Percentiles rank a stretch among this genome's conserved stretches.
phyloP scores from a whole-genome alignment of 2,797 vertebrate species.

The Tragopan temminckii region DNA sequence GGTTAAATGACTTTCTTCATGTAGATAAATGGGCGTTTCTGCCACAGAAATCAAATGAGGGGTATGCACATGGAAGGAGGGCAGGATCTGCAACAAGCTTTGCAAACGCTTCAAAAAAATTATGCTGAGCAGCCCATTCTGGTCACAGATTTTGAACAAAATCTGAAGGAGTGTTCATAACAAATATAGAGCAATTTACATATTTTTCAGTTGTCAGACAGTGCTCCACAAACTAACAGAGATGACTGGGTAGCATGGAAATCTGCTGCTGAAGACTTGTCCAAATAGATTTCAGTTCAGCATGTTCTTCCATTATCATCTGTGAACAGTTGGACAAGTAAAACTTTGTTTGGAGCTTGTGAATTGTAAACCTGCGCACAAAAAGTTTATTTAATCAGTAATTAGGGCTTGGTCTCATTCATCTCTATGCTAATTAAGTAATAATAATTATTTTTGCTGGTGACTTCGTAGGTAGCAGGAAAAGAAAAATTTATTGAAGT shows the following conservation, averaged over 20 bases:
- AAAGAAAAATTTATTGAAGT: neutral
- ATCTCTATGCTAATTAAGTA: neutral
- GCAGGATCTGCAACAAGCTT: conserved; percentile 56
- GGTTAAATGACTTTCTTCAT: conserved; percentile 59
- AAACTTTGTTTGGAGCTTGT: conserved; percentile 25
- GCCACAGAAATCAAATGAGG: conserved; percentile 44
- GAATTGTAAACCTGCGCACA: neutral
- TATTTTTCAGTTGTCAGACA: conserved; percentile 74
- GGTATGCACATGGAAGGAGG: conserved; percentile 63
- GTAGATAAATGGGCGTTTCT: conserved; percentile 62
- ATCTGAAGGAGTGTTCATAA: conserved; percentile 70
- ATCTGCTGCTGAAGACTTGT: conserved; percentile 57
- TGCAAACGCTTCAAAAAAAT: conserved; percentile 68
- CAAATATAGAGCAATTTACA: conserved; percentile 70
- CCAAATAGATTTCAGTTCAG: conserved; percentile 55
- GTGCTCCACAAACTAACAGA: conserved; percentile 30
- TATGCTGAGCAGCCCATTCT: conserved; percentile 64
- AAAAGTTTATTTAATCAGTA: conserved; percentile 33
- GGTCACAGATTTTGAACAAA: conserved; percentile 70
- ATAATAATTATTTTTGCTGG: neutral
- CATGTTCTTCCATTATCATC: conserved; percentile 36
- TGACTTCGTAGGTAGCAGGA: neutral
- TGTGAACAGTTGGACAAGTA: conserved; percentile 10
- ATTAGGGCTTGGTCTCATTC: neutral
- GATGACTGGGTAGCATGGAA: conserved; percentile 58